These are phyloP conservation scores for Troides helena DNA, from an alignment of 2,888 invertebrate species.

Conservation along the genomic window DNA sequence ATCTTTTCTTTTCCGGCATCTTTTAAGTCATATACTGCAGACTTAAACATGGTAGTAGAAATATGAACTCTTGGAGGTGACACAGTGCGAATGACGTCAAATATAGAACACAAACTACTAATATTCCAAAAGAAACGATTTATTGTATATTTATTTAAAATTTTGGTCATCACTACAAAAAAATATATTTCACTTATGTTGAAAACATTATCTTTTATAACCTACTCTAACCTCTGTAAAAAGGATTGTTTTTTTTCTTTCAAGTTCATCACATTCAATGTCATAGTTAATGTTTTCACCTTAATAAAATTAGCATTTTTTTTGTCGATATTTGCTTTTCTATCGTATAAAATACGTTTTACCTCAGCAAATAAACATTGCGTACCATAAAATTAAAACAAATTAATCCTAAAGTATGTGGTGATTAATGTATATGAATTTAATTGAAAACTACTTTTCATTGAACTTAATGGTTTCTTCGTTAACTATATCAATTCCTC, in stretches of 20 bases:
- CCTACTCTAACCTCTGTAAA: neutral
- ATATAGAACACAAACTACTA: conserved; percentile 35
- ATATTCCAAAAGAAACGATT: conserved; percentile 34
- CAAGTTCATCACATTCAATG: neutral
- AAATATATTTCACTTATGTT: conserved; percentile 8
- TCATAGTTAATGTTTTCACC: neutral
- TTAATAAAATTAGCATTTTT: neutral
- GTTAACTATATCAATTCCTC: neutral
- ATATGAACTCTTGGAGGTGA: conserved; percentile 39
- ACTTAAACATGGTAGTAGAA: conserved; percentile 64
- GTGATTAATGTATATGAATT: no score
- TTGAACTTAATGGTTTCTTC: neutral
- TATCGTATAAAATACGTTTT: neutral
- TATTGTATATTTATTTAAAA: conserved; percentile 16
- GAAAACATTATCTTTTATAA: neutral
- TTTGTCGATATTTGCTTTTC: neutral
- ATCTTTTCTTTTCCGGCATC: conserved; percentile 81
- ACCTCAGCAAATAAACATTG: no score
- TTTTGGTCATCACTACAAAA: conserved; percentile 18
- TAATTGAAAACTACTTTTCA: neutral
- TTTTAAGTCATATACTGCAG: conserved; percentile 76
- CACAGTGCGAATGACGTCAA: conserved; percentile 34
- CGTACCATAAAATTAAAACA: no score
- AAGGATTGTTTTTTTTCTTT: neutral
- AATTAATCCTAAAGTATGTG: no score